Percentiles rank a stretch among this genome's conserved stretches.
Evolutionary conservation across 2,888 invertebrate genomes (phyloP).

Genomic region (Tolmerus cingulatus): DNA sequence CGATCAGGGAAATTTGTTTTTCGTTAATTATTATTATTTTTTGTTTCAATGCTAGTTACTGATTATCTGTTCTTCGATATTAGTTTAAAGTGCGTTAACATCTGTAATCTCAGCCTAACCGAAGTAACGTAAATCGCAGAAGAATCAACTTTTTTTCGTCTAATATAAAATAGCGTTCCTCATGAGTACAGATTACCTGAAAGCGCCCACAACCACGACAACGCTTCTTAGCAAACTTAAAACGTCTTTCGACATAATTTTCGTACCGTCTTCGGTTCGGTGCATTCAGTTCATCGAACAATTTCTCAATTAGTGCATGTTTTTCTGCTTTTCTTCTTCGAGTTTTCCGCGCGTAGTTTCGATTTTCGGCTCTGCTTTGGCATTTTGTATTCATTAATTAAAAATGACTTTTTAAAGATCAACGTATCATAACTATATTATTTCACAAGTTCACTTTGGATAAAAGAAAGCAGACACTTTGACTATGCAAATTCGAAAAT

Average conservation of each 20-base stretch:
- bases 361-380: neutral
- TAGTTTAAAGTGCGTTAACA: neutral
- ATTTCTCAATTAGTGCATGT: neutral
- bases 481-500: too few relatives aligned
- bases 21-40: neutral
- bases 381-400: neutral
- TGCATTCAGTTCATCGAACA: neutral
- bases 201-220: neutral
- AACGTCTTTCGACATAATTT: neutral
- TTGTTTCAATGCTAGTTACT: neutral
- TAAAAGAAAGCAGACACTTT: neutral
- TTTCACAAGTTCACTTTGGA: neutral
- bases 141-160: neutral
- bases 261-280: neutral
- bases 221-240: neutral
- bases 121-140: neutral
- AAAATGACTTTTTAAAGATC: neutral
- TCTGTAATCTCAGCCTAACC: neutral
- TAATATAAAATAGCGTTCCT: neutral
- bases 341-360: neutral
- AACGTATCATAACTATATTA: neutral
- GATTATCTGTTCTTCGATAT: neutral
- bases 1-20: neutral
- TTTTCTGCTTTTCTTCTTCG: neutral
- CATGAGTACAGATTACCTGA: neutral